Conservation (phyloP, 2,113 vertebrate genomes). For the Eptatretus burgeri region DNA sequence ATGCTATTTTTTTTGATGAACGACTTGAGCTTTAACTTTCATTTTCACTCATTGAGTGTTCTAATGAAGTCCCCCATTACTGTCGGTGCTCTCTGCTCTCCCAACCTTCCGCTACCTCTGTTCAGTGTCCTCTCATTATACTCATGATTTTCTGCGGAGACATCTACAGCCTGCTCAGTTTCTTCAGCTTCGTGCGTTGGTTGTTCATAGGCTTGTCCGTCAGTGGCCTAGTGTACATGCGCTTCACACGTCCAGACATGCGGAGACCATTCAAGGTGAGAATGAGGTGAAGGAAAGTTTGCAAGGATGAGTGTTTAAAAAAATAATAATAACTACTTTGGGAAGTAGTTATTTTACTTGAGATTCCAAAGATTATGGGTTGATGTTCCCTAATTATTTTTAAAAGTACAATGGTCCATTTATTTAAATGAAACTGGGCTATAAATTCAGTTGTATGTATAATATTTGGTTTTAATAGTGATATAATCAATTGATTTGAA, state of each 20-base stretch:
- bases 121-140: slow-evolving; percentile 54
- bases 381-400: too few relatives aligned
- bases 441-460: too few relatives aligned
- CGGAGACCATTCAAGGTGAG: slow-evolving; percentile 79
- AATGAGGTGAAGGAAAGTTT: slow-evolving; percentile 7
- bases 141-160: slow-evolving; percentile 60
- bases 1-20: too few relatives aligned
- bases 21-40: too few relatives aligned
- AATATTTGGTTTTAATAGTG: too few relatives aligned
- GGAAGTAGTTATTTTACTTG: too few relatives aligned
- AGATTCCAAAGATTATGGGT: too few relatives aligned
- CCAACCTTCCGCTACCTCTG: neutral
- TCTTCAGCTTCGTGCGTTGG: slow-evolving; percentile 88
- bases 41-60: neutral
- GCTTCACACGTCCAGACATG: slow-evolving; percentile 55
- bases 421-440: neutral
- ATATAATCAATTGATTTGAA: too few relatives aligned
- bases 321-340: too few relatives aligned
- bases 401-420: too few relatives aligned
- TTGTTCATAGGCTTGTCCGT: slow-evolving; percentile 72
- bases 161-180: slow-evolving; percentile 73
- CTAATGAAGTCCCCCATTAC: neutral
- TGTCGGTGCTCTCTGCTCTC: neutral
- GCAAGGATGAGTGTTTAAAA: too few relatives aligned
- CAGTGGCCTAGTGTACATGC: slow-evolving; percentile 56